Evolutionary conservation across 2,113 vertebrate species (phyloP).

Genomic region (Abramis brama): DNA sequence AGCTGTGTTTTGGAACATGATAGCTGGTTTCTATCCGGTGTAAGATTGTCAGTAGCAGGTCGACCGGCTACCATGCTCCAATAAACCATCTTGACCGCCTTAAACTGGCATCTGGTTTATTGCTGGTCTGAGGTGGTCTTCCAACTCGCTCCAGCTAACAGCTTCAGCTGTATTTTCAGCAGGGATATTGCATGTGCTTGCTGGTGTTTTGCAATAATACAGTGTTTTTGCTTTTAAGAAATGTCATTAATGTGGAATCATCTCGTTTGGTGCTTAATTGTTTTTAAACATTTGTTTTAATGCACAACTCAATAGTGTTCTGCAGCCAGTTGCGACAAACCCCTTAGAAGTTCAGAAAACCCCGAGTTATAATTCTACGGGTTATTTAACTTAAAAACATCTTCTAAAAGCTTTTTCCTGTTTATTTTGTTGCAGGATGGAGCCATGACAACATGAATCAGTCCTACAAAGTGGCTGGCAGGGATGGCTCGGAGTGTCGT

Average conservation of each 20-base stretch:
- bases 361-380: background rate
- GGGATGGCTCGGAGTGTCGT: conserved; percentile 81
- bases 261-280: background rate
- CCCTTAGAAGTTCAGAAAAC: background rate
- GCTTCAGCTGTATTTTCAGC: background rate
- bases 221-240: background rate
- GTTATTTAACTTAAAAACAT: background rate
- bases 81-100: background rate
- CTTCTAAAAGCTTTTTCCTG: conserved; percentile 52
- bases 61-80: background rate
- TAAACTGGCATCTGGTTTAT: background rate
- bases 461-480: conserved; percentile 87
- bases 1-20: background rate
- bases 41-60: background rate
- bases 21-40: background rate
- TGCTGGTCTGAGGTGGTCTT: background rate
- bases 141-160: background rate
- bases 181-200: background rate
- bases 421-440: conserved; percentile 68
- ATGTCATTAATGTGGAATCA: background rate
- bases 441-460: conserved; percentile 90
- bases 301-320: background rate
- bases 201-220: background rate
- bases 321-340: background rate
- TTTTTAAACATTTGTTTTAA: background rate